Base-by-base conservation (phyloP, 2,113 vertebrate genomes). In the Sinosuthora webbiana region DNA sequence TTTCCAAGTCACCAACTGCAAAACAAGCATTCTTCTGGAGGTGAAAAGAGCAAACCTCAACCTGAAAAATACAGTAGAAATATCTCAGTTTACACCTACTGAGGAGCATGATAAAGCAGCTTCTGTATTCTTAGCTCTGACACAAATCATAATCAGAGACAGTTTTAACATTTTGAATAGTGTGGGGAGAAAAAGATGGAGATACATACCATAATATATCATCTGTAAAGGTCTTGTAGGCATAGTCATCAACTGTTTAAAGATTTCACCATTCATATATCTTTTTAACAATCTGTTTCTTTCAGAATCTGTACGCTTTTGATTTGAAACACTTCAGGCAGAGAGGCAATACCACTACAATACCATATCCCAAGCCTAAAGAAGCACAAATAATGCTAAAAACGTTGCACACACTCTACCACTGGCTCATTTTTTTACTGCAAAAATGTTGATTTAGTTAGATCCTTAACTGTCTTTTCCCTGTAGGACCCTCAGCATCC, bases 81-180 rank as follows among this genome's bases (percentile, higher is more conserved):
- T 50, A 25, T 25, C 35, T 87, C 41, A 69, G 4, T 76, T 73
- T 90, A 41, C 20, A 57, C 56, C 44, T 62, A 27, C n/a, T 65
- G 62, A 89, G 57, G 81, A 68, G 30, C 2, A 2, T 13, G 13
- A 60, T 63, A 39, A 65, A 82, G 62, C 49, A 87, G 53, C 15
- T 25, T 70, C 64, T 67, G 4, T 53, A 71, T 87, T 64, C 45
- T 69, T 53, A 87, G 41, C 68, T 82, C 33, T 62, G 70, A 39
- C 88, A 93, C 50, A 94, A 89, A 85, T 94, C 41, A 84, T 49
- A 65, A 71, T 64, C 74, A 84, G 56, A 93, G 80, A 75, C 64
- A 78, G 39, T 84, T 93, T 87, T 33, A 63, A 82, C 75, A n/a
- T 91, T 90, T 74, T 89, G 39, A 71, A 37, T 83, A 87, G 24